These are phyloP conservation scores for Echinops telfairi DNA, from an alignment of 2,113 vertebrate genomes.

Conservation along the genomic window DNA sequence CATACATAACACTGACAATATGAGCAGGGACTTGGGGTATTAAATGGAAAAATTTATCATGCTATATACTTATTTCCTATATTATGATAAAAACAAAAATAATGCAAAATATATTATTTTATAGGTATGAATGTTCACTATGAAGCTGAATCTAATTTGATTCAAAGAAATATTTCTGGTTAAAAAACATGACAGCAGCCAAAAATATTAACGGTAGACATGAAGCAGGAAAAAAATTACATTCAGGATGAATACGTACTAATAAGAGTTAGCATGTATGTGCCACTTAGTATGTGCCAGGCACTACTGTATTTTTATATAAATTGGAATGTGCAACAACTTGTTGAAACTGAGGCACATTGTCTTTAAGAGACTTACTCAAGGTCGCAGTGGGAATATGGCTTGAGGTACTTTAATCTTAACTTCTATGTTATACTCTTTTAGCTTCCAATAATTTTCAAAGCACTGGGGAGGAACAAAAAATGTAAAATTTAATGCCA, in stretches of 20 bases:
- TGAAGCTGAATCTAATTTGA: neutral
- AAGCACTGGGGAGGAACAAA: neutral
- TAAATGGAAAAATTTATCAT: neutral
- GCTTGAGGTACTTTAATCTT: neutral
- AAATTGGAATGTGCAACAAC: neutral
- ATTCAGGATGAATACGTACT: neutral
- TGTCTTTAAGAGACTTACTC: neutral
- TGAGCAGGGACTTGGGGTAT: neutral
- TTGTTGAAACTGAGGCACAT: constrained; percentile 20
- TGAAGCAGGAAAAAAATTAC: neutral
- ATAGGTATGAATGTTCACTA: neutral
- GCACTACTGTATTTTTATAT: neutral
- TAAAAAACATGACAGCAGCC: neutral
- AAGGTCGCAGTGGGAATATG: neutral
- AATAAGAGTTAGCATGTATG: neutral
- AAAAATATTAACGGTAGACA: neutral
- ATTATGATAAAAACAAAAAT: constrained; percentile 1
- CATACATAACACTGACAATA: neutral
- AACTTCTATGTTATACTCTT: neutral
- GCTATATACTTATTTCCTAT: neutral
- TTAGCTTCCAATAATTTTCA: constrained; percentile 3
- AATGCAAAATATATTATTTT: neutral
- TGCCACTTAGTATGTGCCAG: neutral
- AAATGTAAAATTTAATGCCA: neutral
- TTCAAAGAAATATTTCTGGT: constrained; percentile 8